A percentile compares a stretch with the other conserved stretches of the same genome.
Conservation (phyloP, 92 coral and sea anemone species). For the Parazoanthus darwini region DNA sequence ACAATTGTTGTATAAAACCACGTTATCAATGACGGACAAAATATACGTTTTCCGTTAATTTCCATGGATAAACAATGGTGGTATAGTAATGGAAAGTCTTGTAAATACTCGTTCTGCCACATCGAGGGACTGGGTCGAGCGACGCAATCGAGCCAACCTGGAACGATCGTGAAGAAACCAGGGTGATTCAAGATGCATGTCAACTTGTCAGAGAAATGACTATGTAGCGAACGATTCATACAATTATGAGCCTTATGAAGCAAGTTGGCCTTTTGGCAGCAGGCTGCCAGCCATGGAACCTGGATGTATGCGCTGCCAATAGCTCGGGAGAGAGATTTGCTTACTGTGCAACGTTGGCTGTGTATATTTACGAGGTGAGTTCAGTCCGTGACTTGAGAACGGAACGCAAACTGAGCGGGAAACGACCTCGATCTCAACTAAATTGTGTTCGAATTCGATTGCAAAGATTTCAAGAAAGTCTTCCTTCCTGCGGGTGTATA, state of each 20-base stretch:
- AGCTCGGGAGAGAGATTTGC: constrained; percentile 85
- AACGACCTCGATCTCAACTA: not conserved
- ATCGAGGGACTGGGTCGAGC: constrained; percentile 21
- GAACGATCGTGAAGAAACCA: not conserved
- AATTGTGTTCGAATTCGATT: not conserved
- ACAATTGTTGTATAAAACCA: not conserved
- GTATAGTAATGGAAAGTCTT: not conserved
- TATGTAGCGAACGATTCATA: constrained; percentile 8
- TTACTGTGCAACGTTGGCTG: constrained; percentile 94
- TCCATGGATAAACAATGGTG: not conserved
- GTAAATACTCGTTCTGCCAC: not conserved
- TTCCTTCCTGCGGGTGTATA: not conserved
- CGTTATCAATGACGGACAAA: not conserved
- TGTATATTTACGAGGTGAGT: constrained; percentile 93
- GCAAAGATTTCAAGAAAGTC: not conserved
- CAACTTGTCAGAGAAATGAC: not conserved
- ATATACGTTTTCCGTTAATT: no score
- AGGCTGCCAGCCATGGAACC: constrained; percentile 99
- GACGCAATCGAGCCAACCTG: not conserved
- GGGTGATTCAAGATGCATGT: not conserved
- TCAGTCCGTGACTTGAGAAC: not conserved
- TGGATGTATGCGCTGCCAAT: constrained; percentile 94
- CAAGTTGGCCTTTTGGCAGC: constrained; percentile 96
- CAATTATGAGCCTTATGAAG: constrained; percentile 82
- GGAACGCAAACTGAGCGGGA: not conserved